Percentiles rank a stretch among this genome's conserved stretches.
These are phyloP conservation scores for Valencia hispanica DNA, from an alignment of 2,797 vertebrate genomes.

Conservation along the genomic window DNA sequence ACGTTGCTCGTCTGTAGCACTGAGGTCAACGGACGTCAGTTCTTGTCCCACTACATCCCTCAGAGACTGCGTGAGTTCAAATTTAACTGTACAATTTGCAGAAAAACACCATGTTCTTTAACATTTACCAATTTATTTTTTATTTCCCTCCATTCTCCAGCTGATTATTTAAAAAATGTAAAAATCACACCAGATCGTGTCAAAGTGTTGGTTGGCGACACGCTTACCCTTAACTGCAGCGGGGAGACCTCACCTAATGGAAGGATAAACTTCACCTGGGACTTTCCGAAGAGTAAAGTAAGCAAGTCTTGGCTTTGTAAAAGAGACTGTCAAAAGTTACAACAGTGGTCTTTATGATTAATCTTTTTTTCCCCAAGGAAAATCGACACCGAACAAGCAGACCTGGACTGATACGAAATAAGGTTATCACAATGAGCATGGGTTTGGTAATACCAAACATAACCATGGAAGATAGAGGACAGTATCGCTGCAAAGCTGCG, in stretches of 20 bases:
- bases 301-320: constrained; percentile 40
- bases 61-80: constrained; percentile 79
- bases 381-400: constrained; percentile 2
- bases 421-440: constrained; percentile 43
- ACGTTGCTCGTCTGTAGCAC: constrained; percentile 73
- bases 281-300: constrained; percentile 74
- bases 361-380: constrained; percentile 60
- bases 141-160: constrained; percentile 58
- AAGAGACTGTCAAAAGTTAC: neutral
- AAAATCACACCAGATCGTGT: constrained; percentile 58
- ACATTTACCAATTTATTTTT: constrained; percentile 3
- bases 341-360: neutral
- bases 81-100: constrained; percentile 4
- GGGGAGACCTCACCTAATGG: constrained; percentile 82
- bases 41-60: constrained; percentile 74
- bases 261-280: constrained; percentile 82
- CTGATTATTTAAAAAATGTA: constrained; percentile 51
- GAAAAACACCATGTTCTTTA: neutral
- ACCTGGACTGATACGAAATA: accelerated
- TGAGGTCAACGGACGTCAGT: constrained; percentile 43
- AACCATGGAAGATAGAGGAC: constrained; percentile 82
- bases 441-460: constrained; percentile 77
- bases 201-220: constrained; percentile 83
- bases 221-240: constrained; percentile 81
- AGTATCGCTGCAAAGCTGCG: constrained; percentile 81